These are phyloP conservation scores for Borostomias antarcticus DNA, from an alignment of 2,797 vertebrate genomes.

Conservation along the genomic window DNA sequence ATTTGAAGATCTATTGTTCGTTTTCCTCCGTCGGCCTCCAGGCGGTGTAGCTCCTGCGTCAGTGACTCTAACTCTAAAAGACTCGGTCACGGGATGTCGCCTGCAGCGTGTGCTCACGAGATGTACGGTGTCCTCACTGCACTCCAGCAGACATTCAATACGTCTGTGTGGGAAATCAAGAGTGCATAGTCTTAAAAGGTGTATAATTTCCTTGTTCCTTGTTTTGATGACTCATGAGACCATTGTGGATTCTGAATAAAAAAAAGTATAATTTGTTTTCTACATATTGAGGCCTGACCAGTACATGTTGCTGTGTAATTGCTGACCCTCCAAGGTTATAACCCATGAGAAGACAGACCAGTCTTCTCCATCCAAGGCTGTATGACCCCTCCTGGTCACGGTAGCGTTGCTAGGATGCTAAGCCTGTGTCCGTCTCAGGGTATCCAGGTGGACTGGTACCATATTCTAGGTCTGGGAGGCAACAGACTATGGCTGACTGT, in stretches of 20 bases:
- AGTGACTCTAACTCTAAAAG: neutral
- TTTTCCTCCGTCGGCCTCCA: neutral
- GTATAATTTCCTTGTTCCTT: neutral
- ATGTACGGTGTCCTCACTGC: no score
- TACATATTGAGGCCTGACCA: no score
- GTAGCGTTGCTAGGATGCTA: conserved; percentile 30
- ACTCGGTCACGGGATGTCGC: neutral
- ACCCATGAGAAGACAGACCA: neutral
- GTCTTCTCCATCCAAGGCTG: neutral
- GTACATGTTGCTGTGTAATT: no score
- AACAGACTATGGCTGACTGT: neutral
- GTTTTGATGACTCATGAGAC: no score
- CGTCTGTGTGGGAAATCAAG: neutral
- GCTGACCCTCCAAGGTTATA: neutral
- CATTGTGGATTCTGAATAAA: no score
- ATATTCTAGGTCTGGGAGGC: neutral
- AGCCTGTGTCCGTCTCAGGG: neutral
- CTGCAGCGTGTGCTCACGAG: neutral
- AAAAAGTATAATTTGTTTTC: no score
- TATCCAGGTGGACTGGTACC: neutral
- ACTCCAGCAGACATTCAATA: neutral
- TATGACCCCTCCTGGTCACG: neutral
- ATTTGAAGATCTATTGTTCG: neutral
- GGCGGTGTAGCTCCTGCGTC: neutral
- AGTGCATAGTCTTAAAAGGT: neutral